These are phyloP conservation scores for Bombus balteatus DNA, from an alignment of 1,140 invertebrate genomes.

Conservation along the genomic window DNA sequence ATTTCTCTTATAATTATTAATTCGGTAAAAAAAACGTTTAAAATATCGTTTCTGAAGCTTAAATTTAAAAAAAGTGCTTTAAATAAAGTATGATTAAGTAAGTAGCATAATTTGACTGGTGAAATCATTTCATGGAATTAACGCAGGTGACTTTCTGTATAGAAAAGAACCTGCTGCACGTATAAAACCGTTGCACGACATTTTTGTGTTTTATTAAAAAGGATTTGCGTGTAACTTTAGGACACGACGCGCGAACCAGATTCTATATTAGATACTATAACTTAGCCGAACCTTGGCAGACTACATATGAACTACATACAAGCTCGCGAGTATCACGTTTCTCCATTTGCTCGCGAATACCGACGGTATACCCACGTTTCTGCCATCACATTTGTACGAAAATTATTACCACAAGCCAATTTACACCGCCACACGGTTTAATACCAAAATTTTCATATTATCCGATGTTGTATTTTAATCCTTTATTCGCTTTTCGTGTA, in stretches of 20 bases:
- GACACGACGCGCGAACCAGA: not conserved
- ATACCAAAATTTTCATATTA: not conserved
- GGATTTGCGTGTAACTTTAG: constrained; percentile 20
- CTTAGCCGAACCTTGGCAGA: constrained; percentile 32
- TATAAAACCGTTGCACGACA: not conserved
- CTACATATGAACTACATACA: constrained; percentile 6
- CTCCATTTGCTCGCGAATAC: constrained; percentile 5
- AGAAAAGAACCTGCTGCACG: no score
- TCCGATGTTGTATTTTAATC: not conserved
- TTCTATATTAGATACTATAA: constrained; percentile 52
- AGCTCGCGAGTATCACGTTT: constrained; percentile 14
- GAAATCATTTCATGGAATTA: no score
- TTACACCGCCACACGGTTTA: not conserved
- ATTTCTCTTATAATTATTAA: no score
- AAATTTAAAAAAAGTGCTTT: no score
- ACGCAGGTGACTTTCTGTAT: no score
- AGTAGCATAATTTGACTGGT: no score
- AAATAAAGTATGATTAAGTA: no score
- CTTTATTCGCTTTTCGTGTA: no score
- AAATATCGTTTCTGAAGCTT: no score
- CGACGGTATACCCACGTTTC: constrained; percentile 18
- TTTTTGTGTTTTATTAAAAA: constrained; percentile 23
- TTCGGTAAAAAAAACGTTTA: no score
- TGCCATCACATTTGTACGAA: constrained; percentile 9
- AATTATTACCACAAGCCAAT: constrained; percentile 22